Percentiles rank a stretch among this genome's conserved stretches.
These are phyloP conservation scores for Ecliptopera silaceata DNA, from an alignment of 2,888 invertebrate species.

Conservation along the genomic window DNA sequence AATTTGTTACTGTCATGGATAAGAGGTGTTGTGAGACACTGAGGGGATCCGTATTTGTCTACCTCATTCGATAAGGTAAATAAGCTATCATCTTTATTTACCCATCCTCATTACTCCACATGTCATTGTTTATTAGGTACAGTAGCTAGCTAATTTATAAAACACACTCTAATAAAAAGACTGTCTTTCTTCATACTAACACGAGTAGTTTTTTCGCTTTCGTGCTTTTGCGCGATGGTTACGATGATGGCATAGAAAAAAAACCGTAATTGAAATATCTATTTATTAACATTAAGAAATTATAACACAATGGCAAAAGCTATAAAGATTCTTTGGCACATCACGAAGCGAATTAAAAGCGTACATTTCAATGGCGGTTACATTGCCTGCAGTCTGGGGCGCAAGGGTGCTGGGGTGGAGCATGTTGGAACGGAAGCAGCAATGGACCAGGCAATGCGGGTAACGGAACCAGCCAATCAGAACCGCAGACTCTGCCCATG, in stretches of 20 bases:
- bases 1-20: slow-evolving; percentile 61
- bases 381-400: slow-evolving; percentile 77
- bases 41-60: slow-evolving; percentile 38
- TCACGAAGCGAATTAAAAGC: slow-evolving; percentile 10
- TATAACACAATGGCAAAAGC: slow-evolving; percentile 36
- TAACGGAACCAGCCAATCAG: slow-evolving; percentile 77
- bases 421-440: slow-evolving; percentile 70
- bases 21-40: slow-evolving; percentile 44
- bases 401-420: slow-evolving; percentile 62
- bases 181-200: too few species aligned
- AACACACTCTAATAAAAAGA: background rate
- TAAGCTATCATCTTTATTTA: background rate
- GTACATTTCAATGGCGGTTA: slow-evolving; percentile 57
- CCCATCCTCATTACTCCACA: background rate
- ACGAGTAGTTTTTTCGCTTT: too few species aligned
- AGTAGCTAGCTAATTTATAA: background rate
- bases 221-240: too few species aligned
- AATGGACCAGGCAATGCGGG: slow-evolving; percentile 69
- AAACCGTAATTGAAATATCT: background rate
- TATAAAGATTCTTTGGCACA: slow-evolving; percentile 30
- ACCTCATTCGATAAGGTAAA: slow-evolving; percentile 34
- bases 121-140: background rate
- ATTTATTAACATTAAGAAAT: slow-evolving; percentile 30
- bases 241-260: background rate
- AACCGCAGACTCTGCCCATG: slow-evolving; percentile 79